These are phyloP conservation scores for Drosophila kepulauana DNA, from an alignment of 1,140 invertebrate genomes.

Conservation along the genomic window DNA sequence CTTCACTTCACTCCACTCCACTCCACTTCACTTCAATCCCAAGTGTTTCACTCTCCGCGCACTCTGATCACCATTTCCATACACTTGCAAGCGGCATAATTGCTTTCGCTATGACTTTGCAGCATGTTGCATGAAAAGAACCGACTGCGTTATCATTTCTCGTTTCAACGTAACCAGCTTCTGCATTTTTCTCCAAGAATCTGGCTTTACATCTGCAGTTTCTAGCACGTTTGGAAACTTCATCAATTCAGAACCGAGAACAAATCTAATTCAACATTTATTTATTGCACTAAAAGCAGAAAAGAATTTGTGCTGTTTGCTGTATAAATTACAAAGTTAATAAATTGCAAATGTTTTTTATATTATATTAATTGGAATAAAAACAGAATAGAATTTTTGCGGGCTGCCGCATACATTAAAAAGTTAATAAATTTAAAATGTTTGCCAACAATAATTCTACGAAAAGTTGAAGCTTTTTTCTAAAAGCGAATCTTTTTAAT, in stretches of 20 bases:
- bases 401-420: too few species aligned
- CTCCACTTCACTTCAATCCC: background rate
- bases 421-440: too few species aligned
- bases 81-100: constrained; percentile 46
- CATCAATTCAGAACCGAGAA: too few species aligned
- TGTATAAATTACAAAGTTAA: too few species aligned
- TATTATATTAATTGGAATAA: too few species aligned
- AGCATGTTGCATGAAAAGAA: constrained; percentile 16
- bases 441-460: too few species aligned
- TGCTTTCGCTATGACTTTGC: constrained; percentile 40
- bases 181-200: constrained; percentile 1
- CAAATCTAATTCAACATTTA: too few species aligned
- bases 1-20: background rate
- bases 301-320: too few species aligned
- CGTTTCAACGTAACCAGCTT: constrained; percentile 23
- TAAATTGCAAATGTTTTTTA: too few species aligned
- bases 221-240: too few species aligned
- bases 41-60: background rate
- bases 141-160: constrained; percentile 1
- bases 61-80: constrained; percentile 34
- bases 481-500: background rate
- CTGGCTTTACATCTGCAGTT: background rate
- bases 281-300: too few species aligned
- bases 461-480: background rate
- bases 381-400: too few species aligned